Percentiles rank a stretch among this genome's conserved stretches.
phyloP scores from a whole-genome alignment of 1,140 invertebrate genomes.

The Ericerus pela region DNA sequence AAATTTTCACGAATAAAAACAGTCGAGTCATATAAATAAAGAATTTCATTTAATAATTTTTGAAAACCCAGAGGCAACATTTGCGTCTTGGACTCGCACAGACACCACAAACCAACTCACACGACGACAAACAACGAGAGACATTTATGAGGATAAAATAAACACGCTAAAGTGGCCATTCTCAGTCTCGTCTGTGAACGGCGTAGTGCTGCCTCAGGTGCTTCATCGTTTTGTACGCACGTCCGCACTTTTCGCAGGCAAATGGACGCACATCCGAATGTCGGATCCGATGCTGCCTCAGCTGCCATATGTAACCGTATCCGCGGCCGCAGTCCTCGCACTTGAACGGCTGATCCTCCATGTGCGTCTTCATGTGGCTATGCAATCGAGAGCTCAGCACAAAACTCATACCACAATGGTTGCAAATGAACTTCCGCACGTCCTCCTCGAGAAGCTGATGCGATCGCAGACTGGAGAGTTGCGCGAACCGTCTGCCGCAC shows the following conservation, averaged over 20 bases:
- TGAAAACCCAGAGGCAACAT: too few species aligned
- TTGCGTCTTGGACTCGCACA: too few species aligned
- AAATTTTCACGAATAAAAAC: too few species aligned
- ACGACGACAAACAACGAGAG: too few species aligned
- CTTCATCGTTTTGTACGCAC: background rate
- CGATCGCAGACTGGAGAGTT: constrained; percentile 22
- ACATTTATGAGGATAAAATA: too few species aligned
- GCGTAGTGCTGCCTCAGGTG: background rate
- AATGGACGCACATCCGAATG: background rate
- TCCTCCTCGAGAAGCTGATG: background rate
- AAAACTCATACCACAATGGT: background rate
- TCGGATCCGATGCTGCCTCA: background rate
- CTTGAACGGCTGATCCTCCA: background rate
- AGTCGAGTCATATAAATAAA: too few species aligned
- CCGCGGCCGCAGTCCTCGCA: background rate
- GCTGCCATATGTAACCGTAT: background rate
- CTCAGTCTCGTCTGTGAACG: too few species aligned
- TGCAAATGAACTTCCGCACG: background rate
- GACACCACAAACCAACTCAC: too few species aligned
- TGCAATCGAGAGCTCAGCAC: background rate
- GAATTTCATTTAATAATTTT: too few species aligned
- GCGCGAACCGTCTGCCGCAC: constrained; percentile 49
- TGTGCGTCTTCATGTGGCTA: background rate
- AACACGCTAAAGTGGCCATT: too few species aligned
- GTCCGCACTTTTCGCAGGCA: background rate